phyloP scores from a whole-genome alignment of 2,113 vertebrate genomes.

The Bos indicus region DNA sequence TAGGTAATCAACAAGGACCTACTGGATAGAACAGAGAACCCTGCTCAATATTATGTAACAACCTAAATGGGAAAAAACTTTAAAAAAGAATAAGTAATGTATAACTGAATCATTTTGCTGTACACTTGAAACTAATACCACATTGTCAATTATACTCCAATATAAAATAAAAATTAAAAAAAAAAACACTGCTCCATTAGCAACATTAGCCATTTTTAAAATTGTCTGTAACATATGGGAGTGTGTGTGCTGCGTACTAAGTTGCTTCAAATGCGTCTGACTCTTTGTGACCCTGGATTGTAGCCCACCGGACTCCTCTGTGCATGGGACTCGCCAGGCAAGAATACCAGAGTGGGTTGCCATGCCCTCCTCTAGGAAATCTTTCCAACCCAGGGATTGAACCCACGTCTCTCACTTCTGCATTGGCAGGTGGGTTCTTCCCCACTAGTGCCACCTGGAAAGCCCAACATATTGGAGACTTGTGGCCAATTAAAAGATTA shows the following conservation, averaged over 20 bases:
- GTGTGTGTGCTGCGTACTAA: background rate
- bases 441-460: background rate
- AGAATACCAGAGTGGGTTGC: background rate
- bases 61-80: background rate
- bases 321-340: background rate
- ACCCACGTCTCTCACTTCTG: background rate
- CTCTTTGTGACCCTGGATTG: background rate
- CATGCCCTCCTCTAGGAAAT: background rate
- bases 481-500: background rate
- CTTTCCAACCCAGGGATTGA: background rate
- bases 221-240: background rate
- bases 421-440: background rate
- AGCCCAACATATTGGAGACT: background rate
- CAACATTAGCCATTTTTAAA: background rate
- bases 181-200: background rate
- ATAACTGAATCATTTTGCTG: background rate
- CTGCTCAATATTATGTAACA: background rate
- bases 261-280: background rate
- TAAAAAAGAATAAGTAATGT: background rate
- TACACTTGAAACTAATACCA: background rate
- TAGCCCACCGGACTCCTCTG: background rate
- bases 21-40: background rate
- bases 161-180: background rate
- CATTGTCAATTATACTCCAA: background rate
- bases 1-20: background rate